These are phyloP conservation scores for Xyrauchen texanus DNA, from an alignment of 2,113 vertebrate species.

Conservation along the genomic window DNA sequence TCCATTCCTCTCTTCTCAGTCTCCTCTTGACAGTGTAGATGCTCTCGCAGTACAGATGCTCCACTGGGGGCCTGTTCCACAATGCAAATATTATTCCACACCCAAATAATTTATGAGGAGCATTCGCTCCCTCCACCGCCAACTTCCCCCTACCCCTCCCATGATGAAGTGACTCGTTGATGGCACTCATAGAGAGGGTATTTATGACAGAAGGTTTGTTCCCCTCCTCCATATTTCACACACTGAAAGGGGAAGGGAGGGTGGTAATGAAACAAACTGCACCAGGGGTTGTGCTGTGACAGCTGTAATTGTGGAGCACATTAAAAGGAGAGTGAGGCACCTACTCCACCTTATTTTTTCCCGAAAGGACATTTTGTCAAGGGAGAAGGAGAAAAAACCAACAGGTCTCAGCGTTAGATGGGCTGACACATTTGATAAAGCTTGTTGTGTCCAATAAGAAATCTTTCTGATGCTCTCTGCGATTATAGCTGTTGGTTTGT, in stretches of 20 bases:
- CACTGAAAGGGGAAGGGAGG: constrained; percentile 57
- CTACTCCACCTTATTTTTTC: constrained; percentile 43
- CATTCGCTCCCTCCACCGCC: constrained; percentile 29
- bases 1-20: constrained; percentile 1
- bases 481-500: constrained; percentile 53
- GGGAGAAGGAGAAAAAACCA: neutral
- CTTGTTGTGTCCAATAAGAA: constrained; percentile 38
- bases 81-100: constrained; percentile 92
- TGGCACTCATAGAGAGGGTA: constrained; percentile 67
- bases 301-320: constrained; percentile 63
- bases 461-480: constrained; percentile 42
- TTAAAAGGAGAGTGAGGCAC: constrained; percentile 57
- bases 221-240: constrained; percentile 58
- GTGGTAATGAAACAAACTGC: constrained; percentile 56
- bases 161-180: constrained; percentile 40
- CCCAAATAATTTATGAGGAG: constrained; percentile 87
- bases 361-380: constrained; percentile 50
- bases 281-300: constrained; percentile 60
- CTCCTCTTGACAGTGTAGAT: constrained; percentile 79
- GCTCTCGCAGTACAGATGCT: constrained; percentile 82
- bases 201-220: constrained; percentile 57
- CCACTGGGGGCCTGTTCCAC: constrained; percentile 48
- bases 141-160: constrained; percentile 41
- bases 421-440: constrained; percentile 40
- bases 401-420: constrained; percentile 17